Evolutionary conservation across 2,888 invertebrate species (phyloP), one percentile per base, ranked within the genome.

Genomic region (Campopleginae sp.): DNA sequence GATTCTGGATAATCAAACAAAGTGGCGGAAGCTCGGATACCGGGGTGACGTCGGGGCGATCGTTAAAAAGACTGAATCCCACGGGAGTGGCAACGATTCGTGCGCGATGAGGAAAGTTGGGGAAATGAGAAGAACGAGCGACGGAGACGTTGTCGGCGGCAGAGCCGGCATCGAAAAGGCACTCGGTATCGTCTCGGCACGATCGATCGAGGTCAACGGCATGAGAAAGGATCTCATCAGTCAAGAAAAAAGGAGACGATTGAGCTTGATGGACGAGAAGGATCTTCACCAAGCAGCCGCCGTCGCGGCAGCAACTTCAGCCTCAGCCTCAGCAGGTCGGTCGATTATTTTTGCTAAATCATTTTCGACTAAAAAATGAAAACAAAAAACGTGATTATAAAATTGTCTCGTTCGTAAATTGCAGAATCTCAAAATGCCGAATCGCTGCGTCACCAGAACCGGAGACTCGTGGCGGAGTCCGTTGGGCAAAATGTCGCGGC

Each of bases 191-290:
- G 90, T 91, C 63, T 87, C 91, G 70, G 89, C 92, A 19, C 89
- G 92, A 78, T 85, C 93, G 71, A 90, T 91, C 1, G 95, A 95
- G 86, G 95, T 95, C 77, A 96, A 96, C 87, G 96, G 96, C 54
- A 88, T 94, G 63, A 90, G 92, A 66, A 94, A 93, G 82, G 93
- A 94, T 85, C 94, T 96, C 84, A 94, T 95, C 76, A 93, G 94
- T 83, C 95, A 95, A 31, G 96, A 96, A 88, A 96, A 96, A 94
- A 95, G 96, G 92, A 94, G 96, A 91, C 95, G 96, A 89, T 94
- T 95, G 89, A 94, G 93, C 86, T 89, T 93, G 85, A 90, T 92
- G 86, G 94, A 93, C 44, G 94, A 93, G 76, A 93, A 94, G 85
- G 93, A 94, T 90, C 90, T 93, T 82, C 92, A 91, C 88, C 89